phyloP scores from a whole-genome alignment of 2,797 vertebrate genomes.

The Gymnoscopelus braueri region DNA sequence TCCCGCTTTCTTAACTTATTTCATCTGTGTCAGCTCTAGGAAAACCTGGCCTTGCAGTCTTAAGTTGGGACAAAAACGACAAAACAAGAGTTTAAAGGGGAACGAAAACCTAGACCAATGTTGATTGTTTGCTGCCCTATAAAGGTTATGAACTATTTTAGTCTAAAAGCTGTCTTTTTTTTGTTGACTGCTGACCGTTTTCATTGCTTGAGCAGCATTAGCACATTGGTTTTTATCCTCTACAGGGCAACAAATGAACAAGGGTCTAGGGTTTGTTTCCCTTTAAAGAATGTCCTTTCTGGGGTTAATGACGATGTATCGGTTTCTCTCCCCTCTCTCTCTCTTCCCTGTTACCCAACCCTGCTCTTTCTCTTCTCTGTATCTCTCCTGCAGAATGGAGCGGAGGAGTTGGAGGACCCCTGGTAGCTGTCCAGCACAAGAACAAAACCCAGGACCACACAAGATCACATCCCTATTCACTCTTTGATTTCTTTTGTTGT shows the following conservation, averaged over 20 bases:
- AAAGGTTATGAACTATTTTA: too few relatives aligned
- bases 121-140: too few relatives aligned
- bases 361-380: constrained; percentile 18
- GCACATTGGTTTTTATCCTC: too few relatives aligned
- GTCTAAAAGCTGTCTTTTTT: too few relatives aligned
- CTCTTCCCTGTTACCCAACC: background rate
- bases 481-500: constrained; percentile 55
- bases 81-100: too few relatives aligned
- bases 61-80: constrained; percentile 7
- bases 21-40: constrained; percentile 21
- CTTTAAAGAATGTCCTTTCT: background rate
- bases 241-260: too few relatives aligned
- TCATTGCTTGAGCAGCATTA: too few relatives aligned
- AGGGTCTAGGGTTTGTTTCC: background rate
- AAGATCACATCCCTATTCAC: constrained; percentile 83
- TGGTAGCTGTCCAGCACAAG: constrained; percentile 88
- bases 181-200: too few relatives aligned
- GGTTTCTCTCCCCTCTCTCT: background rate
- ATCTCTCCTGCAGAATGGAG: constrained; percentile 89
- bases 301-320: background rate
- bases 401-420: constrained; percentile 95
- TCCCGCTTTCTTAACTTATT: constrained; percentile 19
- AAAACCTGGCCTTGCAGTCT: constrained; percentile 31
- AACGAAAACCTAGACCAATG: too few relatives aligned
- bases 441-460: constrained; percentile 84